Base-by-base conservation (phyloP, 2,888 invertebrate genomes). In the Melinaea marsaeus region DNA sequence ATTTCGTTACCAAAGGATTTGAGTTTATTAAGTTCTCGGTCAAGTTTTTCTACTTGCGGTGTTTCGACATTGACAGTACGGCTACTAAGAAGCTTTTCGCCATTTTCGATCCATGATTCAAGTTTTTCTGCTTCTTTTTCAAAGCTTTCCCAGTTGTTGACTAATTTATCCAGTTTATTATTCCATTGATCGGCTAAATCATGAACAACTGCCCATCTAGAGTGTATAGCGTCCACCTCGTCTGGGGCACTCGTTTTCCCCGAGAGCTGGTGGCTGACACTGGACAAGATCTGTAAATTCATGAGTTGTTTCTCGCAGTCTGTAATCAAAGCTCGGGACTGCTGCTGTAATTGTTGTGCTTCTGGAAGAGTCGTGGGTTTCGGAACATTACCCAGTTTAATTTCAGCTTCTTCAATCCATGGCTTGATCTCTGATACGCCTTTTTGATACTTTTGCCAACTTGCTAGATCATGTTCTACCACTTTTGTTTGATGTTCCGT, bases 321-420 rank as follows among this genome's bases (percentile, higher is more conserved):
- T 69, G 93, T 92, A 72, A 95, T 93, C 71, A 98, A 94, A 65
- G 93, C 92, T 83, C 91, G 93, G 37, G 95, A 94, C 78, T 93
- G 93, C 69, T 93, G 92, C 79, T 95, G 94, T 79, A 96, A 91
- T 73, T 95, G 93, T 68, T 94, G 91, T n/a, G 97, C 97, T 88
- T 98, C 97, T 68, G 94, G 92, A 60, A 98, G 88, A 55, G 94
- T 94, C 3, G 93, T 86, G 22, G 97, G 97, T 82, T 96, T 97
- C 4, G 95, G 93, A 7, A 94, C 93, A 67, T 92, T 92, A 22
- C 94, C 92, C 35, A 96, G 92, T 86, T 95, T 95, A n/a, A 94
- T 85, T 88, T 98, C 98, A 22, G 96, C 95, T 79, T 95, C 93
- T 80, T 97, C 96, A 62, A 98, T 93, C 95, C 97, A 97, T 0